These are phyloP conservation scores for Heterodera carotae DNA, from an alignment of 1,140 invertebrate genomes.

Conservation along the genomic window DNA sequence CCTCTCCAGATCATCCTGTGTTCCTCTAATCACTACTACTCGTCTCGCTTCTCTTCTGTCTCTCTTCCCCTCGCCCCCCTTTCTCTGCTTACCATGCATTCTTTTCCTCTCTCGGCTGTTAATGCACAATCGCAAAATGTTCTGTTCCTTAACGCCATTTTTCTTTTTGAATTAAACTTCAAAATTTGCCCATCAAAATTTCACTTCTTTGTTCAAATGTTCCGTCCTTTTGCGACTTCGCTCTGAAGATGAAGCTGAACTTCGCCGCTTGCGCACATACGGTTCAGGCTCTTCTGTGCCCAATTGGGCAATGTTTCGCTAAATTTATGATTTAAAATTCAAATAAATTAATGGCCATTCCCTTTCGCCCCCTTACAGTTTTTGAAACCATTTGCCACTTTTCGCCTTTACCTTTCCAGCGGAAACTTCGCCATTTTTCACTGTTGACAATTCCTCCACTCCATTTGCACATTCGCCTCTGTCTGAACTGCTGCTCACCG, in stretches of 20 bases:
- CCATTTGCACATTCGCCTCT: not conserved
- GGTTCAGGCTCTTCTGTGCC: slow-evolving; percentile 32
- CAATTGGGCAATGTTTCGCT: slow-evolving; percentile 29
- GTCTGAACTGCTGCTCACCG: not conserved
- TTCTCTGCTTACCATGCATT: slow-evolving; percentile 76
- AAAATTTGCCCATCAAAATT: not conserved
- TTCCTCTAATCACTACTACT: too few species aligned
- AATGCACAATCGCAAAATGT: slow-evolving; percentile 78
- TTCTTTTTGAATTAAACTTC: too few species aligned
- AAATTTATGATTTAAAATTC: not conserved
- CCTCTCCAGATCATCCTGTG: too few species aligned
- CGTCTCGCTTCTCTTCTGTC: not conserved
- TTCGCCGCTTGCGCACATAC: slow-evolving; percentile 35
- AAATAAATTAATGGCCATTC: not conserved
- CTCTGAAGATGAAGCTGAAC: slow-evolving; percentile 33
- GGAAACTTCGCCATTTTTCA: not conserved
- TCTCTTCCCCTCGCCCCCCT: not conserved
- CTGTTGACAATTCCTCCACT: too few species aligned
- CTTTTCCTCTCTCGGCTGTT: slow-evolving; percentile 86
- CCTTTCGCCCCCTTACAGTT: not conserved
- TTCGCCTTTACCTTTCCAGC: not conserved
- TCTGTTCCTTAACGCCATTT: slow-evolving; percentile 40
- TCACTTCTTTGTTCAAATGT: slow-evolving; percentile 36
- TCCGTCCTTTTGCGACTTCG: slow-evolving; percentile 28
- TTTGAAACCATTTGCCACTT: too few species aligned